Conservation (phyloP, 1,140 invertebrate genomes). For the Parasteatoda tepidariorum region DNA sequence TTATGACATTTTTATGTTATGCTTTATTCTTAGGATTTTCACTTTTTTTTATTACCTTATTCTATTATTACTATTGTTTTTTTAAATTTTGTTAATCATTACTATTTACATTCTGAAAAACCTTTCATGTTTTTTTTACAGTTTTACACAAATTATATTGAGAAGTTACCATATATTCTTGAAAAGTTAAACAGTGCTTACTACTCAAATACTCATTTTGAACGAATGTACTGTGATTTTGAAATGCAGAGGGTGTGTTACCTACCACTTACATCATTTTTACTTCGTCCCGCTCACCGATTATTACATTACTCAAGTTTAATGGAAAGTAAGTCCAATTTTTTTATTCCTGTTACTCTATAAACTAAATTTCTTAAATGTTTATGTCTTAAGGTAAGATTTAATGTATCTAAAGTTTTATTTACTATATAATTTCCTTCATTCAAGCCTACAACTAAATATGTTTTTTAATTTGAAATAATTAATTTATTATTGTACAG, state of each 20-base stretch:
- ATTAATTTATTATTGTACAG: no score
- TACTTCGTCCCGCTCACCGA: constrained; percentile 90
- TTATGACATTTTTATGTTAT: no score
- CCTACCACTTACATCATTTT: constrained; percentile 85
- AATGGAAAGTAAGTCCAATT: constrained; percentile 78
- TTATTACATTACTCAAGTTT: constrained; percentile 87
- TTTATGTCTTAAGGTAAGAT: neutral
- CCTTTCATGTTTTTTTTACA: constrained; percentile 68
- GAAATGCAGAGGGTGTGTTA: constrained; percentile 88
- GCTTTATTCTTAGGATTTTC: no score
- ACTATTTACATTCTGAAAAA: neutral
- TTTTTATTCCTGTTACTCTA: no score
- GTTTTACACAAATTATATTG: constrained; percentile 85
- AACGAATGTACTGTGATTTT: constrained; percentile 84
- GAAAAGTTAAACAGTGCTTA: constrained; percentile 81
- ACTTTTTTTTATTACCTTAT: no score
- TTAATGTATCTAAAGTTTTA: no score
- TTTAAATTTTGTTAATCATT: neutral
- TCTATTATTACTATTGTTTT: no score
- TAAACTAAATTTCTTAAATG: no score
- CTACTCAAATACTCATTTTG: constrained; percentile 79
- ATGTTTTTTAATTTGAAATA: no score
- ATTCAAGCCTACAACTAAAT: no score
- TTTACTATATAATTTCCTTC: no score
- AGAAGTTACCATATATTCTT: constrained; percentile 79